Conservation (phyloP, 2,113 vertebrate genomes). For the Pelobates fuscus region DNA sequence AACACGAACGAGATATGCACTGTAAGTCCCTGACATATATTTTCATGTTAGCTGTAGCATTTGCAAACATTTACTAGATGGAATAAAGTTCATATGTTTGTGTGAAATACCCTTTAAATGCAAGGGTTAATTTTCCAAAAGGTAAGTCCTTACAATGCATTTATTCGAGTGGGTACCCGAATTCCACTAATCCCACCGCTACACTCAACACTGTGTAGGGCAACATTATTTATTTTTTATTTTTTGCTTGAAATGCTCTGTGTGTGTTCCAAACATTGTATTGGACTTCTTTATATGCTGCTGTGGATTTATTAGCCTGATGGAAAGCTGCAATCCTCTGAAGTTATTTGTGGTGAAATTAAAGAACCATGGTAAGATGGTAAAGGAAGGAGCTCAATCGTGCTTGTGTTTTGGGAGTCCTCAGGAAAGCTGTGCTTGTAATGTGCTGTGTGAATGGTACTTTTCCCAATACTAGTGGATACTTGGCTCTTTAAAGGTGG, state of each 20-base stretch:
- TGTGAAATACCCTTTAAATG: constrained; percentile 16
- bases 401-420: too few relatives aligned
- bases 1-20: constrained; percentile 95
- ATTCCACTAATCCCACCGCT: constrained; percentile 39
- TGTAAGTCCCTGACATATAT: constrained; percentile 74
- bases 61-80: neutral
- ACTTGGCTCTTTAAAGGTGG: too few relatives aligned
- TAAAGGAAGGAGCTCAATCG: too few relatives aligned
- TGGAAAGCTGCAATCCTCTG: too few relatives aligned
- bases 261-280: too few relatives aligned
- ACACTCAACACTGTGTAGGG: neutral
- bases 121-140: constrained; percentile 32
- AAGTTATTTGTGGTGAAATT: too few relatives aligned
- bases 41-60: neutral
- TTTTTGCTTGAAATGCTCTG: neutral
- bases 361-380: too few relatives aligned
- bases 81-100: neutral
- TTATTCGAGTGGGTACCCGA: constrained; percentile 33
- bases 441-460: too few relatives aligned
- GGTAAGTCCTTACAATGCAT: constrained; percentile 26
- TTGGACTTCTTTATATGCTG: too few relatives aligned
- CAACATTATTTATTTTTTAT: neutral
- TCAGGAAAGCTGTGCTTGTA: too few relatives aligned
- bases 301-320: too few relatives aligned
- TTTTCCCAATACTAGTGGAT: too few relatives aligned